A percentile compares a stretch with the other conserved stretches of the same genome.
Conservation (phyloP, 2,888 invertebrate species). For the Operophtera brumata region DNA sequence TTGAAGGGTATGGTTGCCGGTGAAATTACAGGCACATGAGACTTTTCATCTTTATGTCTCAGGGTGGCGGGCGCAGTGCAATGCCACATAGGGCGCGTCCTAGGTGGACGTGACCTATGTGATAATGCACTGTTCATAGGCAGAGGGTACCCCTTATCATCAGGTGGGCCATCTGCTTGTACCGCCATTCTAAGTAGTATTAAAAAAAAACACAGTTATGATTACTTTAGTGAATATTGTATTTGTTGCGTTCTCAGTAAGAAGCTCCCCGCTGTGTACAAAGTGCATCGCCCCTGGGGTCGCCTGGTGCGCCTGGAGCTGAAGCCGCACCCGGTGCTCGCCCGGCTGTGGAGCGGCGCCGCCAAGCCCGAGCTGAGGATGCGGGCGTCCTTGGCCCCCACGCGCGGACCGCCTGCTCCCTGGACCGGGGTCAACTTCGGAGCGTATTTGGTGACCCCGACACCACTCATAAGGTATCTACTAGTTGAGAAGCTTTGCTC, state of each 20-base stretch:
- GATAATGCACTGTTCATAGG: too few species aligned
- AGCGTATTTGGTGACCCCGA: constrained; percentile 87
- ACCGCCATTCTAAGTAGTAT: too few species aligned
- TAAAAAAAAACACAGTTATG: too few species aligned
- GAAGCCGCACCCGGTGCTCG: constrained; percentile 91
- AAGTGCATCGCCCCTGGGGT: constrained; percentile 86
- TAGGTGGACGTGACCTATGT: too few species aligned
- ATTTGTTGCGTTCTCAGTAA: constrained; percentile 63
- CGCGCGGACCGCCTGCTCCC: constrained; percentile 91
- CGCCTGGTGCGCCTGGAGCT: constrained; percentile 84
- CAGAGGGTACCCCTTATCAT: too few species aligned
- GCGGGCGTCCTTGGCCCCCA: constrained; percentile 86
- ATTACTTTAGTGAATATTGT: too few species aligned
- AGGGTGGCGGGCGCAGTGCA: too few species aligned
- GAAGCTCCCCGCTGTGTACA: constrained; percentile 88
- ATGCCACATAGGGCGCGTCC: too few species aligned
- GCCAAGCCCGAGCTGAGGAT: constrained; percentile 85
- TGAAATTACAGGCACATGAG: too few species aligned
- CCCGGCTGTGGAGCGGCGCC: constrained; percentile 85
- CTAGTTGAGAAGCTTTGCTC: neutral
- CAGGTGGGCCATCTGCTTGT: too few species aligned
- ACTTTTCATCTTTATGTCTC: too few species aligned
- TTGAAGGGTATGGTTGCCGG: too few species aligned
- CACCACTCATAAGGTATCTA: constrained; percentile 63
- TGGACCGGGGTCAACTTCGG: constrained; percentile 86